These are phyloP conservation scores for Himalopsyche japonica DNA, from an alignment of 2,888 invertebrate genomes.

Conservation along the genomic window DNA sequence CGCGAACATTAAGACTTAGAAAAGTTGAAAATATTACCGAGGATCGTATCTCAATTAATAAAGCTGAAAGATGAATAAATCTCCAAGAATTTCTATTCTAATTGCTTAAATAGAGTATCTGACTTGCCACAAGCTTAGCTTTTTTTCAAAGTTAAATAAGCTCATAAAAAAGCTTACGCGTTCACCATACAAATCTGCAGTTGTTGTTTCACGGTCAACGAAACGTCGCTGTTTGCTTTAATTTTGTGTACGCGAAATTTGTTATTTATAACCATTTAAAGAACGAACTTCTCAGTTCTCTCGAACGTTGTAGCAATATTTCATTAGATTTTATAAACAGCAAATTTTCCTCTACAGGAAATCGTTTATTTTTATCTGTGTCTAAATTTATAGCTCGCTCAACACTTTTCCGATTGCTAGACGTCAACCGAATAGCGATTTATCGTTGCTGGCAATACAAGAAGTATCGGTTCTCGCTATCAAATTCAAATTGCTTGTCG, in stretches of 20 bases:
- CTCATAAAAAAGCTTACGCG: not conserved
- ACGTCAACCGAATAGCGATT: slow-evolving; percentile 21
- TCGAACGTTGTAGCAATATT: not conserved
- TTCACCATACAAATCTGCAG: not conserved
- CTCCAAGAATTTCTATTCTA: too few relatives aligned
- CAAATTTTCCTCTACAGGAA: not conserved
- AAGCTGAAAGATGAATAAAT: too few relatives aligned
- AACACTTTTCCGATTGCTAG: slow-evolving; percentile 33
- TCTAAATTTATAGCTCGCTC: slow-evolving; percentile 9
- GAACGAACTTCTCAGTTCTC: not conserved
- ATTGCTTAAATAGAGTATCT: too few relatives aligned
- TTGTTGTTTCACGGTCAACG: not conserved
- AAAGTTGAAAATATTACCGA: too few relatives aligned
- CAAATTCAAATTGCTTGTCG: slow-evolving; percentile 35
- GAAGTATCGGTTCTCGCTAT: slow-evolving; percentile 23
- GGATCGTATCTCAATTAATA: too few relatives aligned
- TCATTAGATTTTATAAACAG: slow-evolving; percentile 7
- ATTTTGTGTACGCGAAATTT: not conserved
- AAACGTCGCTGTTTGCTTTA: not conserved
- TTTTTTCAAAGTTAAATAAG: not conserved
- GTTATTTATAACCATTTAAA: not conserved
- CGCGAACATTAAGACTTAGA: too few relatives aligned
- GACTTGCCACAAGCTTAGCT: too few relatives aligned
- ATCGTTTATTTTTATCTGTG: slow-evolving; percentile 4
- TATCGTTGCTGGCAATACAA: slow-evolving; percentile 18